Base-by-base conservation (phyloP, 2,797 vertebrate species). In the Rhinogobio ventralis region DNA sequence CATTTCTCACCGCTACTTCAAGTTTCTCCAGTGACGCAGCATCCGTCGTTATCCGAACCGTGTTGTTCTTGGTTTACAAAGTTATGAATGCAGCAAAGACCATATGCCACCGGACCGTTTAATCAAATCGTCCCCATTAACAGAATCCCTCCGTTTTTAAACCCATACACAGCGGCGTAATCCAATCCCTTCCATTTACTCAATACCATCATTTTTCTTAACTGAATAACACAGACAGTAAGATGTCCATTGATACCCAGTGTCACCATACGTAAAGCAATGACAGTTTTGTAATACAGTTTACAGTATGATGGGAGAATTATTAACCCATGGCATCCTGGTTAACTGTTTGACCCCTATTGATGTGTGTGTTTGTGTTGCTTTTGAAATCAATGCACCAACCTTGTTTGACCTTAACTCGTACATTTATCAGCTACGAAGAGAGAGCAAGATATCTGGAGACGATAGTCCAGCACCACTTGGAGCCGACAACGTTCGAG, bases 401-500 rank as follows among this genome's bases (percentile, higher is more conserved):
- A 53, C 2, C 14, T 20, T 74, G 51, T 82, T 86, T 84, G 82
- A 74, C 85, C 69, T 97, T 98, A 94, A 98, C 96, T 89, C 86
- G 72, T 90, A 10, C n/a, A 19, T 46, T 68, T 28, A 39, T 77
- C 86, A 99, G 98, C 94, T 99, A 99, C 33, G 98, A 99, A 90
- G 98, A 99, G 90, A 94, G 98, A 91, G 97, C 98, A 4, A 94
- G 98, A 17, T 99, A 99, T 92, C 93, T 99, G 82, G 97, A 99
- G 87, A 98, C 96, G 57, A 99, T 99, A 69, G 97, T 98, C 82
- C 96, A 99, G 92, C 96, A 99, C 90, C 98, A 99, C 91, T 95
- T 97, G 91, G 98, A 99, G 84, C 96, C 97, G 45, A 97, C 97
- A 72, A 97, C 97, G 0, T 99, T 99, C 88, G 98, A 99, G 91